Percentiles rank a stretch among this genome's conserved stretches.
phyloP scores from a whole-genome alignment of 1,140 invertebrate species.

The Bombus polaris region DNA sequence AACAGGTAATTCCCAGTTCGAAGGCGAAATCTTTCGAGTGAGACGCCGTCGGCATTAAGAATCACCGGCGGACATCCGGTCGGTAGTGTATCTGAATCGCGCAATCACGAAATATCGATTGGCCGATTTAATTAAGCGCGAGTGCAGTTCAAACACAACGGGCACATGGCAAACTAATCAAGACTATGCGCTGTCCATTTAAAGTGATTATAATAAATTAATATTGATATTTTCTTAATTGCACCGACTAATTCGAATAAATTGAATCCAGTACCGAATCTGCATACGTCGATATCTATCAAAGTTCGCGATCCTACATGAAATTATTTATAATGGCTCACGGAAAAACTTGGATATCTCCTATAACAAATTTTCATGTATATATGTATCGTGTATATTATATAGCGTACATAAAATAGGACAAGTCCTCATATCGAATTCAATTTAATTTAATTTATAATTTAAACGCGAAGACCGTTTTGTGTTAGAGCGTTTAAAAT shows the following conservation, averaged over 20 bases:
- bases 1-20: background rate
- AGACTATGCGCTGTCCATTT: constrained; percentile 18
- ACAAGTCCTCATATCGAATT: background rate
- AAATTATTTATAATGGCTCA: background rate
- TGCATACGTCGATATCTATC: too few relatives aligned
- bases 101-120: constrained; percentile 52
- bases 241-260: constrained; percentile 3
- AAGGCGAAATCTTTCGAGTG: constrained; percentile 7
- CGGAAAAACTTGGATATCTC: too few relatives aligned
- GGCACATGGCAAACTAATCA: constrained; percentile 34
- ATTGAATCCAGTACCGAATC: background rate
- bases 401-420: background rate
- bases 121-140: constrained; percentile 44
- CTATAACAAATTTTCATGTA: too few relatives aligned
- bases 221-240: constrained; percentile 51
- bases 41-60: constrained; percentile 14
- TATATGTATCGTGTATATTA: too few relatives aligned
- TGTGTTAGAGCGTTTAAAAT: background rate
- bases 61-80: background rate
- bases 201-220: constrained; percentile 51
- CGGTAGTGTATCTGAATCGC: constrained; percentile 15
- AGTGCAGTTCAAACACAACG: constrained; percentile 39
- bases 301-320: background rate
- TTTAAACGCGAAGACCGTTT: background rate
- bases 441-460: background rate